These are phyloP conservation scores for Sycobia sp. DNA, from an alignment of 1,140 invertebrate species.

Conservation along the genomic window DNA sequence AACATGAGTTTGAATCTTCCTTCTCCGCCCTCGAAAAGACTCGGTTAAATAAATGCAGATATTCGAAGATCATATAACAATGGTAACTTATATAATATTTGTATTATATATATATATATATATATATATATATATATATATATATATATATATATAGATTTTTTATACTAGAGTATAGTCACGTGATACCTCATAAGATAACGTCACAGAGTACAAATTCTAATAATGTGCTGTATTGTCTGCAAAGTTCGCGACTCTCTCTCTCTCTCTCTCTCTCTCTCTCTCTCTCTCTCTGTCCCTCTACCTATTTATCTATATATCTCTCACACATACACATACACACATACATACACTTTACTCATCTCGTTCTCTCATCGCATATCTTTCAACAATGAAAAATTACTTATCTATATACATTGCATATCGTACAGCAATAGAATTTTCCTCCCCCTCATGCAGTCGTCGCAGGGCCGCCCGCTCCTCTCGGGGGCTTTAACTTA, in stretches of 20 bases:
- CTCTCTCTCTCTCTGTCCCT: conserved; percentile 1
- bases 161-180: conserved; percentile 22
- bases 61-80: conserved; percentile 50
- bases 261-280: conserved; percentile 29
- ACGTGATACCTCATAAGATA: background rate
- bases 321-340: background rate
- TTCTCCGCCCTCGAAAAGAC: conserved; percentile 20
- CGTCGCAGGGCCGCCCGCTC: no score
- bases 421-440: conserved; percentile 48
- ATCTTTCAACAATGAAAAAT: conserved; percentile 42
- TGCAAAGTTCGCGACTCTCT: conserved; percentile 44
- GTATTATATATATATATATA: conserved; percentile 48
- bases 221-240: conserved; percentile 50
- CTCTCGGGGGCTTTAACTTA: no score
- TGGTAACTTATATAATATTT: no score
- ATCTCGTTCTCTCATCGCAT: no score
- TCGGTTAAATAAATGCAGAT: conserved; percentile 40
- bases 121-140: conserved; percentile 41
- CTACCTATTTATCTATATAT: background rate
- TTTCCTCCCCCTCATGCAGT: no score
- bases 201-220: conserved; percentile 42
- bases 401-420: conserved; percentile 43
- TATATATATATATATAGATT: conserved; percentile 29
- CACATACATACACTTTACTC: background rate
- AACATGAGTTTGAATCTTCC: no score